A percentile compares a stretch with the other conserved stretches of the same genome.
Evolutionary conservation across 2,888 invertebrate species (phyloP).

Genomic region (Xylota segnis): DNA sequence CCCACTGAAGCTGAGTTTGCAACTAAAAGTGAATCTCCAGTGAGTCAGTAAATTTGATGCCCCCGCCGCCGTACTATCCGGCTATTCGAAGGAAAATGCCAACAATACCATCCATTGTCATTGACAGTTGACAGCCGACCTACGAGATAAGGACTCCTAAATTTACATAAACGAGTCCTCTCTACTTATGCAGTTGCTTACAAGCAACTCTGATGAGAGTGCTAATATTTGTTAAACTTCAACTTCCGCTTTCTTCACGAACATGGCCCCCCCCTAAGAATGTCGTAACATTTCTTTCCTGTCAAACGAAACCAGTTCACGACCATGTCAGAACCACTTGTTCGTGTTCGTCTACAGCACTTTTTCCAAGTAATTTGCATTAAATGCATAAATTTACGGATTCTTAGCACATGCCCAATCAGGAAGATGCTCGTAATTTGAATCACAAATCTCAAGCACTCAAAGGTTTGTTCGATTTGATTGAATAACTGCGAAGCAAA

Average conservation of each 20-base stretch:
- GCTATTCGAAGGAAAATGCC: neutral
- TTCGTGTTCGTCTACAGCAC: neutral
- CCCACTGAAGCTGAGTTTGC: too few species aligned
- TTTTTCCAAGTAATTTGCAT: neutral
- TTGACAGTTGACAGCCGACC: neutral
- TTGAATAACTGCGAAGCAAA: neutral
- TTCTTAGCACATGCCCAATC: neutral
- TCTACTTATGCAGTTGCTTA: neutral
- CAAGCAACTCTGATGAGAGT: neutral
- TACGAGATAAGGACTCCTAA: neutral
- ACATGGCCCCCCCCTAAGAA: neutral
- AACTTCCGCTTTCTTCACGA: neutral
- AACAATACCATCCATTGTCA: neutral
- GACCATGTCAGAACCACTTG: conserved; percentile 17
- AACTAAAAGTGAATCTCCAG: too few species aligned
- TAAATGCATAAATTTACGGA: conserved; percentile 3
- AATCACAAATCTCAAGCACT: conserved; percentile 8
- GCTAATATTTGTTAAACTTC: neutral
- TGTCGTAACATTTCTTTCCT: neutral
- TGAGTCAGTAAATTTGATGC: too few species aligned
- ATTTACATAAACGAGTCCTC: neutral
- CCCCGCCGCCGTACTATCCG: neutral
- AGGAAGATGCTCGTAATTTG: neutral
- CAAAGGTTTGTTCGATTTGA: neutral
- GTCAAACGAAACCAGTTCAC: conserved; percentile 11